Evolutionary conservation across 2,888 invertebrate genomes (phyloP), one percentile per base, ranked within the genome.

Genomic region (Scaptomyza polygonia): DNA sequence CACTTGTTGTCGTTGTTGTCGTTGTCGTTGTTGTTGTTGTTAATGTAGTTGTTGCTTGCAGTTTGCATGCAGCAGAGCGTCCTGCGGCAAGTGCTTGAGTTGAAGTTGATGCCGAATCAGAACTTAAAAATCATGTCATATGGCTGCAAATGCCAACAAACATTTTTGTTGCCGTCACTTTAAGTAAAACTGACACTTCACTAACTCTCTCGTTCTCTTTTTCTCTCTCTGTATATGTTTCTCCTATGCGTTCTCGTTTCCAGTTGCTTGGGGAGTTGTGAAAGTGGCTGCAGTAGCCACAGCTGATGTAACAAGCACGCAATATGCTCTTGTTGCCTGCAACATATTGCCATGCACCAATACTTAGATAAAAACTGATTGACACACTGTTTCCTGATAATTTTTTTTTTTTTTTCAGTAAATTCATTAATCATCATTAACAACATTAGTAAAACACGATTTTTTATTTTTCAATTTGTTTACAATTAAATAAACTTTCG

Each of bases 101-200:
- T 56, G 36, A 72, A 77, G 57, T 73, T 74, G 74, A 62, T 69
- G 61, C 76, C 59, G 76, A 72, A 75, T 70, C 79, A 72, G 64
- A 82, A 53, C 83, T 71, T 67, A 82, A 83, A 82, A 83, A 88
- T 82, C 86, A 79, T 86, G 79, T 79, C 88, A 86, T 79, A 79
- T 86, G 76, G 65, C 82, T 69, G 67, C 54, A 49, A 57, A 62
- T 52, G 48, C 59, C 67, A 65, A 63, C 74, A 79, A 39, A 39
- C 16, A 39, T 39, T 67, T 83, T 71, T 78, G 67, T 61, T 65
- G 77, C 61, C 64, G 76, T 76, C 54, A 67, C 67, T 66, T 48
- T 65, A 65, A 54, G 63, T 58, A 57, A 72, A 66, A 78, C 82
- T 82, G 79, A 65, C 69, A 69, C 69, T 29, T 49, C 14, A 8